Evolutionary conservation across 2,888 invertebrate species (phyloP).

Genomic region (Galerucella nymphaeae): DNA sequence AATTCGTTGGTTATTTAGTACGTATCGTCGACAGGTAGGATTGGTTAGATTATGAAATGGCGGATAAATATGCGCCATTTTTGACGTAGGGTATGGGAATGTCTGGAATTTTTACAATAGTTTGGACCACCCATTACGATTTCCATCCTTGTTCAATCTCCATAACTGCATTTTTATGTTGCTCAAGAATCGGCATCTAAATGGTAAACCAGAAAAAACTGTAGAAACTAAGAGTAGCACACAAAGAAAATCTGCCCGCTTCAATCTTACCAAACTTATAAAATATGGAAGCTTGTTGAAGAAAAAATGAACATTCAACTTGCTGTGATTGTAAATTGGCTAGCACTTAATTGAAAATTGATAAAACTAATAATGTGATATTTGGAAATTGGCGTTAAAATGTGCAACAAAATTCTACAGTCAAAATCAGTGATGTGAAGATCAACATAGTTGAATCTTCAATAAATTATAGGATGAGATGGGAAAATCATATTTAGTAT

Average conservation of each 20-base stretch:
- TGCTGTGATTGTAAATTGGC: no score
- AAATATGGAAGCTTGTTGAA: no score
- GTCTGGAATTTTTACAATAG: slow-evolving; percentile 29
- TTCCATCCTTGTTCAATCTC: slow-evolving; percentile 11
- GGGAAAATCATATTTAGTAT: no score
- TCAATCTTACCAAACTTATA: not conserved
- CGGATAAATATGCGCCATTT: slow-evolving; percentile 52
- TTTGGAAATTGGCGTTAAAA: no score
- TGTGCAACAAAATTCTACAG: no score
- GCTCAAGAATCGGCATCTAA: not conserved
- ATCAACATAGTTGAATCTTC: no score
- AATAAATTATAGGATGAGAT: no score
- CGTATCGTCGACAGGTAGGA: slow-evolving; percentile 42
- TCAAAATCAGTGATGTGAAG: no score
- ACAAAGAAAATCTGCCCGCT: not conserved
- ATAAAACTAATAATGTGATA: no score
- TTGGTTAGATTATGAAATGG: slow-evolving; percentile 52
- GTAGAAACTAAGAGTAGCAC: not conserved
- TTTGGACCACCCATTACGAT: slow-evolving; percentile 14
- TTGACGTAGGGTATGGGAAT: slow-evolving; percentile 37
- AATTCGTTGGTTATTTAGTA: slow-evolving; percentile 51
- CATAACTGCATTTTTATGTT: slow-evolving; percentile 5
- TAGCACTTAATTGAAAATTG: no score
- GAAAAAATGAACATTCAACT: no score
- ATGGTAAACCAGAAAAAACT: not conserved